Base-by-base conservation (phyloP, 2,888 invertebrate genomes). In the Achlya flavicornis region DNA sequence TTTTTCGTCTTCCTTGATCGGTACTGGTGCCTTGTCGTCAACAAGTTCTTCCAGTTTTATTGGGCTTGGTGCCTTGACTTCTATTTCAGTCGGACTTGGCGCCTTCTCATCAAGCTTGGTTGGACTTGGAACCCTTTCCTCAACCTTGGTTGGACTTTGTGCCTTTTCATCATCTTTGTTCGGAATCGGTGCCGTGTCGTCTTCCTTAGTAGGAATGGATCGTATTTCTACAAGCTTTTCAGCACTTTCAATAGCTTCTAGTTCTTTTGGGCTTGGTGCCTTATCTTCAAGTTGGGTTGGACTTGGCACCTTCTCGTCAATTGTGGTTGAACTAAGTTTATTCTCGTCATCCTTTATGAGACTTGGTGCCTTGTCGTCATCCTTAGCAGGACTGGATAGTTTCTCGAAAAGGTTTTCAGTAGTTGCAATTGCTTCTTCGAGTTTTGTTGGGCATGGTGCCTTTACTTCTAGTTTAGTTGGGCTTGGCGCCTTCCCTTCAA, bases 71-170 rank as follows among this genome's bases (percentile, higher is more conserved):
- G 2, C 33, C 11, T 53, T 67, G 2, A 65, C 64, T 6, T 63
- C 33, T n/a, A 65, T 62, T 57, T 63, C 67, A 11, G 64, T 61
- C 1, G 64, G 62, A 35, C 68, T 67, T 35, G 35, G 43, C 11
- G 32, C 41, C 32, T 12, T 64, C 0, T 58, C 61, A 14, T 41
- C 38, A 38, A 16, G 7, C 19, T 59, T 48, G 7, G 58, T 57
- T 57, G 32, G 12, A 14, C 57, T 19, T 19, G 53, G 16, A 6
- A 8, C 41, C 10, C 7, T 3, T 7, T 53, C 53, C 11, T 53
- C 53, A 53, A 16, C 8, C 19, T 53, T 35, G 8, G 61, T 7
- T 3, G 57, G 58, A 6, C 64, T 67, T n/a, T 33, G 33, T 10
- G 35, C 32, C 7, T 65, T 68, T 0, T 71, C 71, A 1, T 62